phyloP scores from a whole-genome alignment of 64 coral and sea anemone genomes.

The Montipora efflorescens region DNA sequence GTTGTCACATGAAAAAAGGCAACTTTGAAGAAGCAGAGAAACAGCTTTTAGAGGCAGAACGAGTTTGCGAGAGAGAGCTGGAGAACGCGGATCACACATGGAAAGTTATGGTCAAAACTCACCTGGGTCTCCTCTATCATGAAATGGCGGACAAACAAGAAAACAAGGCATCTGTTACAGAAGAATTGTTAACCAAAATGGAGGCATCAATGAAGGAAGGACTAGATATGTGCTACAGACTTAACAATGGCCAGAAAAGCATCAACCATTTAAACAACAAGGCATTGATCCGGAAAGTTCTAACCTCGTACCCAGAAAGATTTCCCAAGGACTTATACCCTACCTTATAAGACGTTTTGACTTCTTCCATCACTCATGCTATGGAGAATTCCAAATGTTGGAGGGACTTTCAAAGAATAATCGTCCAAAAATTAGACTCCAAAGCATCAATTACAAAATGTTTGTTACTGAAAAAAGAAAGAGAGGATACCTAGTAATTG shows the following conservation, averaged over 20 bases:
- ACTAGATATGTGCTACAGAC: background rate
- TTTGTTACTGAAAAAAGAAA: too few relatives aligned
- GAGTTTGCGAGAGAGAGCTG: background rate
- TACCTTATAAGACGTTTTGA: background rate
- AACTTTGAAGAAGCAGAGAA: background rate
- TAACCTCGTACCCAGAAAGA: background rate
- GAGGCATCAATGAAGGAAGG: background rate
- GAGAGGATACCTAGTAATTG: too few relatives aligned
- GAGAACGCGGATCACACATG: slow-evolving; percentile 10
- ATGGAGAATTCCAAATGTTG: too few relatives aligned
- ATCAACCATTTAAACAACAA: background rate
- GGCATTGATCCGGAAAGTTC: background rate
- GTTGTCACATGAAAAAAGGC: background rate
- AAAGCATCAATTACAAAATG: too few relatives aligned
- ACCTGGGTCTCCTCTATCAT: background rate
- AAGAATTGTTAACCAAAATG: background rate
- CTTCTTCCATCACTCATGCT: background rate
- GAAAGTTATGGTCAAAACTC: slow-evolving; percentile 16
- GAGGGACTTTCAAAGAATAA: too few relatives aligned
- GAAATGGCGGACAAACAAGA: background rate
- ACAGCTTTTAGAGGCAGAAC: background rate
- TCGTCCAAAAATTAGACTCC: too few relatives aligned
- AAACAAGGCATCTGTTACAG: background rate
- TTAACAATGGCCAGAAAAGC: background rate
- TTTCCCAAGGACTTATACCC: background rate